A percentile compares a stretch with the other conserved stretches of the same genome.
Evolutionary conservation across 2,888 invertebrate genomes (phyloP).

Genomic region (Nemoura dubitans): DNA sequence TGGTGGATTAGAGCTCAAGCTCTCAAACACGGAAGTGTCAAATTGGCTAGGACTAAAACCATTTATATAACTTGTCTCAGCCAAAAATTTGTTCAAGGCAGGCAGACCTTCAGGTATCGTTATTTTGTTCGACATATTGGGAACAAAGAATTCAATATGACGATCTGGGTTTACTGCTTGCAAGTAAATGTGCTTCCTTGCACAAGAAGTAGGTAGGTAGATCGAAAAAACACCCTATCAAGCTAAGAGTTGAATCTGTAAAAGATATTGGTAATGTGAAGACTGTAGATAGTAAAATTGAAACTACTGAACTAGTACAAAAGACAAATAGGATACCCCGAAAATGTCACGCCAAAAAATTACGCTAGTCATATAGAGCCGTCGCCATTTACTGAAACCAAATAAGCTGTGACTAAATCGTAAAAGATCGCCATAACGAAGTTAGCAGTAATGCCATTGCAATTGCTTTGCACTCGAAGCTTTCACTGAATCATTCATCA

Average conservation of each 20-base stretch:
- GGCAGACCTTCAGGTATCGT: conserved; percentile 50
- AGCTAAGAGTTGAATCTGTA: conserved; percentile 1
- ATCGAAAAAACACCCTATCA: background rate
- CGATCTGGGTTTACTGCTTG: background rate
- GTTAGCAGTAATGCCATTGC: too few species aligned
- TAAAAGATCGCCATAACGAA: too few species aligned
- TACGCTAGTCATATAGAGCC: too few species aligned
- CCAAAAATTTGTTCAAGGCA: conserved; percentile 52
- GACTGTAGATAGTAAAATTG: background rate
- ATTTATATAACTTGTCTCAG: conserved; percentile 54
- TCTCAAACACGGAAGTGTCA: conserved; percentile 52
- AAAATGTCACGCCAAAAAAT: too few species aligned
- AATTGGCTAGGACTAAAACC: conserved; percentile 53
- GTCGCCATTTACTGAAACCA: too few species aligned
- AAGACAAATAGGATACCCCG: too few species aligned
- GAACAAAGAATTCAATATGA: background rate
- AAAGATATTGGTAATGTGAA: background rate
- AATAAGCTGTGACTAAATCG: too few species aligned
- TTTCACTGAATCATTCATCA: too few species aligned
- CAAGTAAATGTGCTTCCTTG: background rate
- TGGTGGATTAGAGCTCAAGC: conserved; percentile 46
- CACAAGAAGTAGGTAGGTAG: background rate
- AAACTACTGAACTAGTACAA: too few species aligned
- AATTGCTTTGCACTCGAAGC: too few species aligned
- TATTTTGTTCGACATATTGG: conserved; percentile 47